Evolutionary conservation across 1,140 invertebrate species (phyloP).

Genomic region (Trichonephila clavipes): DNA sequence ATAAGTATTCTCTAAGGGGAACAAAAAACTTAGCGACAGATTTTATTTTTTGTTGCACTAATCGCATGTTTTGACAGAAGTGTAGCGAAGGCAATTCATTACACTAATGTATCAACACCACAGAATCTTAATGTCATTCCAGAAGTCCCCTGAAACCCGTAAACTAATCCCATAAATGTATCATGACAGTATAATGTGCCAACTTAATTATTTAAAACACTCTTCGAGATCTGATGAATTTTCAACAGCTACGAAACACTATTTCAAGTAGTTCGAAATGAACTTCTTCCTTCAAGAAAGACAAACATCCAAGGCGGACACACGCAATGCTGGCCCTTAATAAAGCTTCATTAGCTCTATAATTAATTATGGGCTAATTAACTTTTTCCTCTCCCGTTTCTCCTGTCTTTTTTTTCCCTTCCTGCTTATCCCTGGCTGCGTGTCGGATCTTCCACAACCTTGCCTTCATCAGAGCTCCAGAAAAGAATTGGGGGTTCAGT

Average conservation of each 20-base stretch:
- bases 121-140: too few species aligned
- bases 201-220: not conserved
- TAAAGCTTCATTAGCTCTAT: slow-evolving; percentile 64
- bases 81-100: too few species aligned
- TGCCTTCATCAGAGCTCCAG: not conserved
- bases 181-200: too few species aligned
- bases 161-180: too few species aligned
- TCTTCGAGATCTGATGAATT: not conserved
- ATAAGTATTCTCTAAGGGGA: too few species aligned
- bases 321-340: slow-evolving; percentile 35
- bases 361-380: slow-evolving; percentile 68
- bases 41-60: too few species aligned
- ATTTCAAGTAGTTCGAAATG: not conserved
- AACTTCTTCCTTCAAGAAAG: not conserved
- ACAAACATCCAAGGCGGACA: not conserved
- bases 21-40: too few species aligned
- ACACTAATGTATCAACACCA: too few species aligned
- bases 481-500: slow-evolving; percentile 31
- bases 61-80: too few species aligned
- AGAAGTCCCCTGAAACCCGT: too few species aligned
- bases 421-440: not conserved
- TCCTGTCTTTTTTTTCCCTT: not conserved
- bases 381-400: slow-evolving; percentile 39
- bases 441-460: slow-evolving; percentile 26
- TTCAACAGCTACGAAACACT: not conserved